phyloP scores from a whole-genome alignment of 1,140 invertebrate species.

The Tetramorium simillimum region DNA sequence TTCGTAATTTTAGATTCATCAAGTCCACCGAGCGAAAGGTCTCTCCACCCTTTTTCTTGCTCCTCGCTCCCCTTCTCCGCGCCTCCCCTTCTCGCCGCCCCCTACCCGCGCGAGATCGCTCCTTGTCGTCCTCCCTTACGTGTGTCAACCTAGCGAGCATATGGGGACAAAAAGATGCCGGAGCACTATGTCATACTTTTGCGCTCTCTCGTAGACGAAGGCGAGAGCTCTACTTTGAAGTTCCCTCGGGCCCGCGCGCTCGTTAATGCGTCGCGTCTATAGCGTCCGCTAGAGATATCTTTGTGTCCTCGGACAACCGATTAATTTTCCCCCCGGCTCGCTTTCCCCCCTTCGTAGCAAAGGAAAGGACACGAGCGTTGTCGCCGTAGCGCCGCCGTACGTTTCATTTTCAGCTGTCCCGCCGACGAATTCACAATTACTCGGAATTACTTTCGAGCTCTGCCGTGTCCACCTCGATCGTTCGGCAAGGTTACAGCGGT shows the following conservation, averaged over 20 bases:
- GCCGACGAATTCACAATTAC: not conserved
- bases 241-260: not conserved
- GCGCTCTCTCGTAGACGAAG: constrained; percentile 13
- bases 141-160: constrained; percentile 2
- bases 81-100: no score
- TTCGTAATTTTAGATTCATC: constrained; percentile 62
- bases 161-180: constrained; percentile 23
- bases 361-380: not conserved
- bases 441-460: not conserved
- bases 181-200: constrained; percentile 32
- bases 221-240: constrained; percentile 36
- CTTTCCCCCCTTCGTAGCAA: not conserved
- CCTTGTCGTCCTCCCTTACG: not conserved
- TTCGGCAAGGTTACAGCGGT: not conserved
- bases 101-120: not conserved
- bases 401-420: not conserved
- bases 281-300: constrained; percentile 16
- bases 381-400: not conserved
- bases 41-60: not conserved
- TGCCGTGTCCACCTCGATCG: not conserved
- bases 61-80: no score
- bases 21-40: constrained; percentile 26
- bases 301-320: constrained; percentile 28
- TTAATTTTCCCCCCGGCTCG: constrained; percentile 11
- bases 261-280: constrained; percentile 17